Percentiles rank a stretch among this genome's conserved stretches.
Conservation (phyloP, 2,888 invertebrate genomes). For the Vandiemenella viatica region DNA sequence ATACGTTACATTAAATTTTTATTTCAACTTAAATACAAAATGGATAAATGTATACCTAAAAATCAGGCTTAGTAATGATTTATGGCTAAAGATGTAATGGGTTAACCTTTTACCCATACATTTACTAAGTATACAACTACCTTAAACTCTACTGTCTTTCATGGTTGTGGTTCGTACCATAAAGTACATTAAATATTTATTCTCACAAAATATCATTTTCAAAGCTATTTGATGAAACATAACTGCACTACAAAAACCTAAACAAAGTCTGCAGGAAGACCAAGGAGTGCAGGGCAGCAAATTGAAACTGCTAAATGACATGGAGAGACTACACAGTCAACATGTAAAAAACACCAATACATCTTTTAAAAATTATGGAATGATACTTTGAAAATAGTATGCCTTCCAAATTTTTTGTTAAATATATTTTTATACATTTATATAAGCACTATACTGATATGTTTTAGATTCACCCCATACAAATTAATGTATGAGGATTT, state of each 20-base stretch:
- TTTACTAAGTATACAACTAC: no score
- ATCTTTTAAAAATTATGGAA: conserved; percentile 17
- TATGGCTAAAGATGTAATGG: no score
- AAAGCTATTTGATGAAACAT: neutral
- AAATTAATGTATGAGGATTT: conserved; percentile 10
- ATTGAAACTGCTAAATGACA: conserved; percentile 6
- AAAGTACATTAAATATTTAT: neutral
- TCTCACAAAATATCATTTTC: neutral
- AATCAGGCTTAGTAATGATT: no score
- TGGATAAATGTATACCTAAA: no score
- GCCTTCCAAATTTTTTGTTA: conserved; percentile 15
- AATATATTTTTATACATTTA: no score
- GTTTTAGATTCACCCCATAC: conserved; percentile 17
- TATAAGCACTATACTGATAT: conserved; percentile 20
- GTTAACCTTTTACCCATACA: no score
- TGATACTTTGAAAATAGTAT: conserved; percentile 19
- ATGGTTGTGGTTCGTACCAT: conserved; percentile 10
- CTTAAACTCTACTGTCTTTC: conserved; percentile 14
- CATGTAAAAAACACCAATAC: conserved; percentile 17
- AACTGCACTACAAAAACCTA: neutral
- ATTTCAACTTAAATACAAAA: no score
- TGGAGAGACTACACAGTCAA: conserved; percentile 11
- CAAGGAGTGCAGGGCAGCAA: conserved; percentile 13
- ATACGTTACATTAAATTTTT: no score
- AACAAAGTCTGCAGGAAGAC: conserved; percentile 12